phyloP scores from a whole-genome alignment of 2,888 invertebrate genomes.

The Allacma fusca region DNA sequence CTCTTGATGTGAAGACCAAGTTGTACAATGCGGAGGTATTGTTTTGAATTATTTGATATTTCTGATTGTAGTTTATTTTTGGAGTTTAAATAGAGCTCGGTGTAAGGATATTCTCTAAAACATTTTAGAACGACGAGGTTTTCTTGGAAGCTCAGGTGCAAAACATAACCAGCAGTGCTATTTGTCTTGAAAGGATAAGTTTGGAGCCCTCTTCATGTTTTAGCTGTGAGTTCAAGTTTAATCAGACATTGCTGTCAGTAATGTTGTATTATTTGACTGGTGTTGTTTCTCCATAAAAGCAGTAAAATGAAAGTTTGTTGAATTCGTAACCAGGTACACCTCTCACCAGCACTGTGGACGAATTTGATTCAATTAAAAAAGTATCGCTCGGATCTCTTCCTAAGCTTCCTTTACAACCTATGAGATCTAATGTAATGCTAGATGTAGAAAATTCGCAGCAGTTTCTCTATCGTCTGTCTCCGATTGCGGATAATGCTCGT shows the following conservation, averaged over 20 bases:
- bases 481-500: conserved; percentile 79
- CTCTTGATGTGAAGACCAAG: conserved; percentile 97
- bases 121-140: conserved; percentile 69
- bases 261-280: too few species aligned
- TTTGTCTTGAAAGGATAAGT: conserved; percentile 92
- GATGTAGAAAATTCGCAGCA: conserved; percentile 92
- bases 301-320: conserved; percentile 2
- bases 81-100: not conserved
- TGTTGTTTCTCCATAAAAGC: too few species aligned
- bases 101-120: not conserved
- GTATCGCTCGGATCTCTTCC: not conserved
- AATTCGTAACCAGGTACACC: not conserved
- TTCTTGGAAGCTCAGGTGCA: conserved; percentile 82
- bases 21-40: conserved; percentile 90
- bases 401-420: conserved; percentile 23
- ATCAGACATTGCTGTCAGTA: not conserved
- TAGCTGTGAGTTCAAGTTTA: conserved; percentile 68
- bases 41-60: not conserved
- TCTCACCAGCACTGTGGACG: not conserved
- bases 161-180: conserved; percentile 91
- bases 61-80: not conserved
- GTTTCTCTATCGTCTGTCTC: conserved; percentile 90
- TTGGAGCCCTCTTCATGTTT: conserved; percentile 92
- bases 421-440: conserved; percentile 65
- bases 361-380: not conserved